Conservation (phyloP, 2,888 invertebrate species). For the Liodrosophila aerea region DNA sequence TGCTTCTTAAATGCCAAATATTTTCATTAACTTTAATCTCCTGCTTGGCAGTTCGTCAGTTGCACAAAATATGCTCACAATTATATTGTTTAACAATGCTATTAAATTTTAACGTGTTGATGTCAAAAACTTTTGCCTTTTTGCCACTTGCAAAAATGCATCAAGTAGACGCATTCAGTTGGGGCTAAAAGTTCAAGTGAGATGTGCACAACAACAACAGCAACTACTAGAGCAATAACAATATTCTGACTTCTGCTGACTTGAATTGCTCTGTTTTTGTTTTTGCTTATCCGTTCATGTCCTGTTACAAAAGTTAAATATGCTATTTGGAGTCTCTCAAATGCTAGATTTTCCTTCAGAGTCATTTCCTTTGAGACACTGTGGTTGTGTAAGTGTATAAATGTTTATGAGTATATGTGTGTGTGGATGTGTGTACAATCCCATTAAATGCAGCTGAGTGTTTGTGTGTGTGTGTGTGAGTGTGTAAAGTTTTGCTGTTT, state of each 20-base stretch:
- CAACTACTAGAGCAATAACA: slow-evolving; percentile 1
- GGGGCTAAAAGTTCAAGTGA: slow-evolving; percentile 25
- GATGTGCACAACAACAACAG: slow-evolving; percentile 17
- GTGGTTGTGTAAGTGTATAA: neutral
- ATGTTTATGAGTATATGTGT: no score
- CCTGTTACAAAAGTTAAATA: slow-evolving; percentile 38
- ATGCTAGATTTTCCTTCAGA: slow-evolving; percentile 24
- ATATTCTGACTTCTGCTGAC: slow-evolving; percentile 2
- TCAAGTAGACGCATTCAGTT: slow-evolving; percentile 32
- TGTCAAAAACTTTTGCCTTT: slow-evolving; percentile 15
- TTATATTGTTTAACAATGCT: slow-evolving; percentile 30
- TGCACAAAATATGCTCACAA: slow-evolving; percentile 20
- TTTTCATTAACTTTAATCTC: neutral
- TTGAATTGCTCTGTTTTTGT: slow-evolving; percentile 2
- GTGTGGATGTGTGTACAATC: slow-evolving; percentile 9
- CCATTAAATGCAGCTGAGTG: slow-evolving; percentile 20
- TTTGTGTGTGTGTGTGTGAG: slow-evolving; percentile 19
- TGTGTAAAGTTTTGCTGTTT: slow-evolving; percentile 31
- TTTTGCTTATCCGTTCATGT: slow-evolving; percentile 28
- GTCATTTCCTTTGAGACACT: slow-evolving; percentile 41
- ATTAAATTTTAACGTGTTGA: slow-evolving; percentile 23
- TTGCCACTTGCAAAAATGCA: slow-evolving; percentile 20
- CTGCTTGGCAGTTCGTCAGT: slow-evolving; percentile 8
- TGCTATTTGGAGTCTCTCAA: slow-evolving; percentile 16
- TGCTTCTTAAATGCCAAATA: no score